Conservation (phyloP, 2,113 vertebrate genomes). For the Myotis yumanensis region DNA sequence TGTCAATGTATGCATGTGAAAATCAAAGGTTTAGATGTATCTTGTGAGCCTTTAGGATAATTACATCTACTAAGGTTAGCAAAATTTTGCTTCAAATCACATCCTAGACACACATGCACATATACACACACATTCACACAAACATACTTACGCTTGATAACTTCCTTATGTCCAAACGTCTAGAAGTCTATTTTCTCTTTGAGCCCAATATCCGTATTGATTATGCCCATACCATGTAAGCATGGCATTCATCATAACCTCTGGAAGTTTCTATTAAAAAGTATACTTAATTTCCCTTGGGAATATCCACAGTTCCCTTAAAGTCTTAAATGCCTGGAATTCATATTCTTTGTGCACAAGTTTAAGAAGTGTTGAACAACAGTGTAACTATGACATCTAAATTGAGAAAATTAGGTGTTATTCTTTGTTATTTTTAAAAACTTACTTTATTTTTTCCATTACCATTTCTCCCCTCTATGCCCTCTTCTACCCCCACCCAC, state of each 20-base stretch:
- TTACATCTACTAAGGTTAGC: background rate
- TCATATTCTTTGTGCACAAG: background rate
- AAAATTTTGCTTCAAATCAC: background rate
- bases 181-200: background rate
- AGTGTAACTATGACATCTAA: background rate
- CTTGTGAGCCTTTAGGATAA: background rate
- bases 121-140: background rate
- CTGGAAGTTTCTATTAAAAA: background rate
- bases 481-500: too few relatives aligned
- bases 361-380: background rate
- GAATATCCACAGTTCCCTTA: background rate
- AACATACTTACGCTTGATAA: background rate
- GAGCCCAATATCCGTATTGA: background rate
- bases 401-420: too few relatives aligned
- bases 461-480: too few relatives aligned
- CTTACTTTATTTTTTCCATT: too few relatives aligned
- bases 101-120: background rate
- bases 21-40: background rate
- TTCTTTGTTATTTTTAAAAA: too few relatives aligned
- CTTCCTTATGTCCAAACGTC: background rate
- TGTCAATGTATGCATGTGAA: background rate
- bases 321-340: background rate
- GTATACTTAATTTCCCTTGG: slow-evolving; percentile 7
- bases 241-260: background rate
- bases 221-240: background rate